Base-by-base conservation (phyloP, 2,797 vertebrate genomes). In the Sitta carolinensis region DNA sequence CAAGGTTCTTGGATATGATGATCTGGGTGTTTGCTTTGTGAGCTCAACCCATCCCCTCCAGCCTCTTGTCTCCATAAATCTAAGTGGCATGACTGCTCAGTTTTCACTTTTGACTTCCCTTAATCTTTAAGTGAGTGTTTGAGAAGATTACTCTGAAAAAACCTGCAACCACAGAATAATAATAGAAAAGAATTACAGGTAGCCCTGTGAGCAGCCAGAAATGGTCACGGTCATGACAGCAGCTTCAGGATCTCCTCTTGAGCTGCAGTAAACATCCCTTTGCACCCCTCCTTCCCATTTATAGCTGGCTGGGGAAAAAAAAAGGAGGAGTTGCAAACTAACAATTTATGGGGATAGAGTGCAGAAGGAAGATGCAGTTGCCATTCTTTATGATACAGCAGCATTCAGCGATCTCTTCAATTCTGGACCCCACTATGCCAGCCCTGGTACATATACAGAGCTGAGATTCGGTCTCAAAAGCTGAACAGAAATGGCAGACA, bases 21-120 rank as follows among this genome's bases (percentile, higher is more conserved):
- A 87, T 94, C 50, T 63, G 58, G 57, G 42, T 97, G 89, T 97
- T 97, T 97, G 94, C 79, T 95, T 96, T 97, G 91, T 87, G 90
- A 97, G 96, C 26, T 87, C 70, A 94, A 94, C 68, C 82, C 63
- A 91, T 59, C 55, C 62, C 58, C 57, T 81, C 51, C 66, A 95
- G 95, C 57, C 70, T 89, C 96, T 95, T 29, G 38, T 88, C 89
- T 94, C 90, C 78, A 38, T 54, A 95, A 78, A 88, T 57, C 66
- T 91, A 92, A 94, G 72, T 80, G 84, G 87, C 62, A 73, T 67
- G 91, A 96, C 87, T 96, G 93, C 94, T 97, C 91, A 96, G 76
- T 95, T 95, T 90, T 96, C 87, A 89, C 75, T 94, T 94, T 81
- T 87, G 84, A 94, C 90, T 96, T 96, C 90, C 70, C 94, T 91